Base-by-base conservation (phyloP, 2,888 invertebrate species). In the Melitaea athalia region DNA sequence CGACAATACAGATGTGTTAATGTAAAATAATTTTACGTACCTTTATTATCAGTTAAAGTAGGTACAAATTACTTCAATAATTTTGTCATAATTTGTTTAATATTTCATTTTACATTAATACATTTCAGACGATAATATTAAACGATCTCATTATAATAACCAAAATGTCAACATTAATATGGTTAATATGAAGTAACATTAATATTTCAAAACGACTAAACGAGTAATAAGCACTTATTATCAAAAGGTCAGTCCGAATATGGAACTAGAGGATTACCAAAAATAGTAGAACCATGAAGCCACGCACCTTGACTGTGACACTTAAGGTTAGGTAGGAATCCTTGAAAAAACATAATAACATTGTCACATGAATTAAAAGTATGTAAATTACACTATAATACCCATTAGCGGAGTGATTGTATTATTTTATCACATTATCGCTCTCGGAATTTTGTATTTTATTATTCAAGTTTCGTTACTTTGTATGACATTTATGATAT, bases 171-270 rank as follows among this genome's bases (percentile, higher is more conserved):
- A 45, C 45, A 12, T 31, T 12, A 53, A 17, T 12, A 17, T 10
- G 17, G 17, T 24, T 12, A 52, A 17, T 11, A 5, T 52, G 10
- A 24, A 12, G 12, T 11, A 0, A 10, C 17, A 12, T 52, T 52
- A 52, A 24, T 31, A 52, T 24, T 52, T 52, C 17, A 24, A 67
- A 45, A 64, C 69, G 67, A 74, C 69, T 71, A 69, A 70, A 76
- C 82, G 74, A 79, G 84, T 85, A 83, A 77, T 77, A 76, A 83
- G 83, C 81, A 72, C 59, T 79, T 74, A 69, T 68, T 69, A 45
- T 63, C 64, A 69, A 84, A 86, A 88, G 88, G 87, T 86, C 86
- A 80, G 57, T 43, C 81, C 81, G 80, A 81, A 84, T 85, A 84
- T 77, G 69, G 65, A 85, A 82, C 70, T 76, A 75, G 76, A 78